Base-by-base conservation (phyloP, 2,888 invertebrate genomes). In the Drosophila diplacantha region DNA sequence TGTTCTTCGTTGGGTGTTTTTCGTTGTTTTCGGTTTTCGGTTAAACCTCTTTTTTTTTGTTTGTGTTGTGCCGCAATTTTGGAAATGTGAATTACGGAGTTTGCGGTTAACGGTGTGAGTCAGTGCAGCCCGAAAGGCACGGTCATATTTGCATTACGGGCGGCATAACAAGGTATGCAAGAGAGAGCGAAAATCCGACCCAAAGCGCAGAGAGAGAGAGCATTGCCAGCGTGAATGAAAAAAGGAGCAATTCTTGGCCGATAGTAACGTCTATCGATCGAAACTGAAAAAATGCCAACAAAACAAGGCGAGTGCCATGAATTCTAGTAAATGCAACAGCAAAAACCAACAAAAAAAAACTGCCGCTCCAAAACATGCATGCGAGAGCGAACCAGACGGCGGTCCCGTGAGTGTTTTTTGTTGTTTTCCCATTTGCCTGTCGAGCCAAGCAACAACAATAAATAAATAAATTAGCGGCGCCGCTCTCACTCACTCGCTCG, bases 201-300 rank as follows among this genome's bases (percentile, higher is more conserved):
- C 51, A 20, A 29, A 26, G 29, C n/a, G 18, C 41, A n/a, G 29
- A 20, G 51, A 29, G 52, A 20, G 31, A 20, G 47, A 54, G 58
- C 55, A 41, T 58, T 55, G 57, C 56, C 57, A 55, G 41, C 56
- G 41, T 29, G 24, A 41, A 35, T 14, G 57, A 44, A 44, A 51
- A 35, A 44, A 43, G 16, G 18, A 18, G 44, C 44, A 20, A 9
- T 46, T 31, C 14, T 20, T 20, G 14, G 8, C 26, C 54, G 54
- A 55, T 55, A 55, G 54, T 18, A 22, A 26, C 4, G 7, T 14
- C 49, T 53, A 65, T 66, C 65, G 57, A 65, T 65, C 52, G 44
- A 38, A 37, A 38, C 39, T 35, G 73, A 69, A 70, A 81, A 78
- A 80, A 76, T 81, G 77, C 77, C 82, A 78, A 76, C 80, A 74